Percentiles rank a stretch among this genome's conserved stretches.
phyloP scores from a whole-genome alignment of 2,888 invertebrate genomes.

The Bembecia ichneumoniformis region DNA sequence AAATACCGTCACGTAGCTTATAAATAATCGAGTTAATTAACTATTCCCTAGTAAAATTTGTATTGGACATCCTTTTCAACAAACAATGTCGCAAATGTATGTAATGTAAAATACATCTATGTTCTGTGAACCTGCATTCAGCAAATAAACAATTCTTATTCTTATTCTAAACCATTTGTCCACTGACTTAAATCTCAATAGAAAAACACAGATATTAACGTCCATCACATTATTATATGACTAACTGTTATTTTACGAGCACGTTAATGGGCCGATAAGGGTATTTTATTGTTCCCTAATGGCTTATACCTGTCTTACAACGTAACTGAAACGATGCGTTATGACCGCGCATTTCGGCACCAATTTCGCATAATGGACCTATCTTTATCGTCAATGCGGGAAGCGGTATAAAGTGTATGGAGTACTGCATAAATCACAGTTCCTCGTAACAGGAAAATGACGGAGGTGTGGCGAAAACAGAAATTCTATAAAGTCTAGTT shows the following conservation, averaged over 20 bases:
- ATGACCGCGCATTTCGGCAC: slow-evolving; percentile 53
- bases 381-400: slow-evolving; percentile 49
- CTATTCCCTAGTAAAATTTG: too few species aligned
- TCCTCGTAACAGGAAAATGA: neutral
- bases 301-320: slow-evolving; percentile 68
- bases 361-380: slow-evolving; percentile 65
- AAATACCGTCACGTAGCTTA: too few species aligned
- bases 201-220: slow-evolving; percentile 64
- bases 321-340: slow-evolving; percentile 51
- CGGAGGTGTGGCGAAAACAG: neutral
- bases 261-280: slow-evolving; percentile 68
- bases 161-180: too few species aligned
- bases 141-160: too few species aligned
- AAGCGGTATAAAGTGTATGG: slow-evolving; percentile 12
- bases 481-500: neutral
- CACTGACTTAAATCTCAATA: slow-evolving; percentile 1
- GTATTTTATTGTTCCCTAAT: slow-evolving; percentile 70
- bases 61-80: too few species aligned
- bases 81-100: too few species aligned
- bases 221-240: slow-evolving; percentile 67
- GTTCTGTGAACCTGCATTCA: too few species aligned
- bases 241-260: slow-evolving; percentile 72
- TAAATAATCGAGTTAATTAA: too few species aligned
- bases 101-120: too few species aligned
- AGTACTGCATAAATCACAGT: neutral